Evolutionary conservation across 2,113 vertebrate genomes (phyloP), one percentile per base, ranked within the genome.

Genomic region (Oreochromis aureus): DNA sequence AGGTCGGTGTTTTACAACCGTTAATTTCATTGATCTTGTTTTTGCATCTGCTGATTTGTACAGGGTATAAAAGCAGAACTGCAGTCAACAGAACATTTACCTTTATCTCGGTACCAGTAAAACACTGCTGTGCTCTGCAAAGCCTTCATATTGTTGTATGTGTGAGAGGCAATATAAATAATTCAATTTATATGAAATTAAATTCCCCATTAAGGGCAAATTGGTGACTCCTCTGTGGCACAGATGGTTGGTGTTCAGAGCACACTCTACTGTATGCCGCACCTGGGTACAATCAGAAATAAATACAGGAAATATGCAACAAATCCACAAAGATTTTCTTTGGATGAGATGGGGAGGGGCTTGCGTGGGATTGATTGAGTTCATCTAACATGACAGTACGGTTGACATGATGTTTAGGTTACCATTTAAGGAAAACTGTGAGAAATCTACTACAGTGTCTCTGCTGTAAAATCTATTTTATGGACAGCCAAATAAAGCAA

Each of bases 131-230:
- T 79, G 82, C 30, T 69, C 51, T 87, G 83, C 87, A 80, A 82
- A 27, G 27, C 79, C 86, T 86, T 80, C 55, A 80, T 89, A 94
- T 92, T 91, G 92, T 91, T 91, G 80, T 90, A 90, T 93, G 89
- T 82, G 79, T 94, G 90, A 94, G 48, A 90, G 82, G 86, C 85
- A 84, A 87, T 92, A 94, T 92, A 94, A 94, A 95, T 95, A 90
- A 94, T 92, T 79, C 51, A 93, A 89, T 93, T 90, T 84, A 88
- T 91, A 83, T 81, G 5, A 92, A 90, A 90, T 92, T 48, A 92
- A 95, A 96, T 93, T 96, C 90, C 63, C 80, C 85, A 89, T 88
- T 90, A 55, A 82, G 69, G 71, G 84, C 10, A 16, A 85, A 78
- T 63, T 69, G 30, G 69, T 89, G 82, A 82, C 58, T 90, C 80